Evolutionary conservation across 2,113 vertebrate genomes (phyloP), one percentile per base, ranked within the genome.

Genomic region (Lasiurus borealis): DNA sequence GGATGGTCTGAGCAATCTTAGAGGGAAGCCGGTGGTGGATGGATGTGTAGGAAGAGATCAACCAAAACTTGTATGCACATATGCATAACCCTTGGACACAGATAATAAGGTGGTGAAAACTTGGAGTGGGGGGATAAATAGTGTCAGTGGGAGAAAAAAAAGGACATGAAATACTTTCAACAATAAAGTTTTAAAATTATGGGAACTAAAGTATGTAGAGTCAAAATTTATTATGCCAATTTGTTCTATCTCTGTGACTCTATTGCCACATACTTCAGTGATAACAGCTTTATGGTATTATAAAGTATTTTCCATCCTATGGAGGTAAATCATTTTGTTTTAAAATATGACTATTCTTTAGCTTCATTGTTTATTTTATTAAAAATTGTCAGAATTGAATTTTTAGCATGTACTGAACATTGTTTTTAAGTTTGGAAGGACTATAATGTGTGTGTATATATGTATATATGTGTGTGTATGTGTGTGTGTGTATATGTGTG

Each of bases 321-420:
- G 15, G 23, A 78, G 11, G 7, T 62, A 29, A 86, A 2, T 81
- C 21, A 8, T 18, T 88, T 72, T 84, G 11, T n/a, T 77, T 57
- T 34, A 10, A 5, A 25, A 69, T 34, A 40, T 82, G 85, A 44
- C 8, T 85, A 2, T 48, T 73, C 2, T 36, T 85, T 93, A 72
- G 52, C 72, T 23, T 18, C 93, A 66, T 13, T 85, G 1, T 15
- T 91, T 93, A 68, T 12, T 90, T 93, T 78, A 64, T 95, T 80
- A 81, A 91, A 81, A 84, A 77, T 91, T 95, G 13, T 88, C 5
- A 40, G 8, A 31, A 21, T 66, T 81, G 0, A 12, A 69, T 85
- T 82, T 81, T 48, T 85, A 90, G 40, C 18, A 9, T 85, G 36
- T 75, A 66, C 16, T 93, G 23, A 88, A 31, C 27, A n/a, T 83